Evolutionary conservation across 2,888 invertebrate genomes (phyloP).

Genomic region (Synanthedon tipuliformis): DNA sequence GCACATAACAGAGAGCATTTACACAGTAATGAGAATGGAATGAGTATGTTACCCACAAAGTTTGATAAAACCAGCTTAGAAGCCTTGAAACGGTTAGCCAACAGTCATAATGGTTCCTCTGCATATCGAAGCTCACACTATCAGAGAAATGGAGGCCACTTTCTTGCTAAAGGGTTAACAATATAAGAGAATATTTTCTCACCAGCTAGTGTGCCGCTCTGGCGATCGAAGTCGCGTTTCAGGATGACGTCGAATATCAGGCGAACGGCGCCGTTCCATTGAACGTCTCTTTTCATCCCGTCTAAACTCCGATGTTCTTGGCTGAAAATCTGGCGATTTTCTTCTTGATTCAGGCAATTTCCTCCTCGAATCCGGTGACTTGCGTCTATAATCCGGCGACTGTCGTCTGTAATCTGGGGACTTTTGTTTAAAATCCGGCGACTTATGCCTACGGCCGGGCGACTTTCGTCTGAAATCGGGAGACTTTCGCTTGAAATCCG

Average conservation of each 20-base stretch:
- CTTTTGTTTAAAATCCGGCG: conserved; percentile 2
- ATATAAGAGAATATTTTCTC: neutral
- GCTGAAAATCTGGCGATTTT: conserved; percentile 6
- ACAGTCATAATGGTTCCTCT: too few relatives aligned
- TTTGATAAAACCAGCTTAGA: too few relatives aligned
- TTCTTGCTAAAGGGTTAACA: too few relatives aligned
- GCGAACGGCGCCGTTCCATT: conserved; percentile 1
- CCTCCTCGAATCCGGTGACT: conserved; percentile 3
- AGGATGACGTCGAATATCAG: neutral
- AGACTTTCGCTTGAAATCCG: conserved; percentile 3
- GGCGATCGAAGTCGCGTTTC: conserved; percentile 1
- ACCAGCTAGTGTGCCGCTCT: neutral
- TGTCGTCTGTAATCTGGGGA: neutral
- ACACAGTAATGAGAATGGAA: too few relatives aligned
- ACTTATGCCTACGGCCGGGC: conserved; percentile 6
- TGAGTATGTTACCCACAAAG: too few relatives aligned
- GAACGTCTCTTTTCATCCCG: neutral
- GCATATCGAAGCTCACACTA: too few relatives aligned
- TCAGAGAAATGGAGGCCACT: too few relatives aligned
- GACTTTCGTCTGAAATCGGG: conserved; percentile 6
- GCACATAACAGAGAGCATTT: too few relatives aligned
- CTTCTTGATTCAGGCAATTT: conserved; percentile 4
- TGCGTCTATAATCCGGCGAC: conserved; percentile 3
- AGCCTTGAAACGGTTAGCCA: too few relatives aligned
- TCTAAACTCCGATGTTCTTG: too few relatives aligned